Conservation (phyloP, 2,113 vertebrate genomes). For the Pao palembangensis region DNA sequence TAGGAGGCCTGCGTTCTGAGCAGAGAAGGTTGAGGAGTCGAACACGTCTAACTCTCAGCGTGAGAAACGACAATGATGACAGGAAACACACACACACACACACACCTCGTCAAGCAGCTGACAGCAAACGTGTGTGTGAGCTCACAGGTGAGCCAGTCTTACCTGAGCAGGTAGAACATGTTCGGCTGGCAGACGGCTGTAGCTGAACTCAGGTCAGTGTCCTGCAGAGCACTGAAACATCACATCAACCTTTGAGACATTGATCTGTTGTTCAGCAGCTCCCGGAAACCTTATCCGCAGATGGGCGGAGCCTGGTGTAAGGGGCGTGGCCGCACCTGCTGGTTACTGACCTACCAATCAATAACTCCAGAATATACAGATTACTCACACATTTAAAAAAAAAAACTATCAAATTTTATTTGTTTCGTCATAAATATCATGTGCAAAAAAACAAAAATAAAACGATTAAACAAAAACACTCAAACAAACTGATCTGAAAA, state of each 20-base stretch:
- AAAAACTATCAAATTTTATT: slow-evolving; percentile 46
- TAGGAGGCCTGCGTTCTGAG: slow-evolving; percentile 69
- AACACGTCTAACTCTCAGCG: too few relatives aligned
- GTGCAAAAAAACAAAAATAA: slow-evolving; percentile 21
- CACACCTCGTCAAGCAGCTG: not conserved
- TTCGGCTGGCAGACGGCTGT: not conserved
- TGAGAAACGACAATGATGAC: too few relatives aligned
- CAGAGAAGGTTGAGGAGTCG: too few relatives aligned
- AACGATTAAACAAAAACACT: not conserved
- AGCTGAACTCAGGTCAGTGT: slow-evolving; percentile 62
- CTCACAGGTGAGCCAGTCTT: not conserved
- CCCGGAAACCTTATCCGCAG: too few relatives aligned
- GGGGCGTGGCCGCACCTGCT: too few relatives aligned
- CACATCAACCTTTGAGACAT: slow-evolving; percentile 75
- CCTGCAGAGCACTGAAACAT: slow-evolving; percentile 51
- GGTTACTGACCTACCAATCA: not conserved
- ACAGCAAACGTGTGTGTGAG: too few relatives aligned
- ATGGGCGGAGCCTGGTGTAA: too few relatives aligned
- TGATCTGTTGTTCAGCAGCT: slow-evolving; percentile 51
- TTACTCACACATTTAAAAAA: not conserved
- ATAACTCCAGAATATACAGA: too few relatives aligned
- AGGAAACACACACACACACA: not conserved
- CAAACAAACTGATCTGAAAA: not conserved
- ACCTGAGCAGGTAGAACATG: slow-evolving; percentile 31
- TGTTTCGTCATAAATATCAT: slow-evolving; percentile 46